Conservation (phyloP, 2,113 vertebrate genomes). For the Aptenodytes forsteri region DNA sequence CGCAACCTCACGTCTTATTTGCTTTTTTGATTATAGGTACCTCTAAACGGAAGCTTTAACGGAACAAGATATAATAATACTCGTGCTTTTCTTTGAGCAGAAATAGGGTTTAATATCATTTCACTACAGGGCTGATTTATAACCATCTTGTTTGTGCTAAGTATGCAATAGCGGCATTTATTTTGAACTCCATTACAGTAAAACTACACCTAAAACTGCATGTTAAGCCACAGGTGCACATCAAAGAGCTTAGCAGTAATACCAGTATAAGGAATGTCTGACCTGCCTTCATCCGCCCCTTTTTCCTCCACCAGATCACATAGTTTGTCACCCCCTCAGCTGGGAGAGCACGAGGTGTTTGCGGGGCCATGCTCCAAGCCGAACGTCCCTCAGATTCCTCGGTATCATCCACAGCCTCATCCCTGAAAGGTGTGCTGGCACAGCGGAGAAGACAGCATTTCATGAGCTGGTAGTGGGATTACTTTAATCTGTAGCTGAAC, state of each 20-base stretch:
- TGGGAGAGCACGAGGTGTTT: neutral
- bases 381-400: rapidly evolving
- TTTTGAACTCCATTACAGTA: neutral
- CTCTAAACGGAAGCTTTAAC: neutral
- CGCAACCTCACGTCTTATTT: neutral
- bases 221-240: neutral
- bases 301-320: neutral
- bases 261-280: neutral
- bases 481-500: neutral
- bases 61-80: neutral
- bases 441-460: neutral
- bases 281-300: too few relatives aligned
- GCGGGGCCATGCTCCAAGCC: rapidly evolving
- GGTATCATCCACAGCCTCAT: too few relatives aligned
- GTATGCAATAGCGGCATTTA: neutral
- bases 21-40: neutral
- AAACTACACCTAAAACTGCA: neutral
- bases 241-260: neutral
- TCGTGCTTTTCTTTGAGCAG: neutral
- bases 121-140: neutral
- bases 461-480: neutral
- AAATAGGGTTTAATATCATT: neutral
- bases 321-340: neutral
- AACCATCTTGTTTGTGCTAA: neutral
- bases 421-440: neutral